phyloP scores from a whole-genome alignment of 2,113 vertebrate genomes.

The Malurus alboscapulatus region DNA sequence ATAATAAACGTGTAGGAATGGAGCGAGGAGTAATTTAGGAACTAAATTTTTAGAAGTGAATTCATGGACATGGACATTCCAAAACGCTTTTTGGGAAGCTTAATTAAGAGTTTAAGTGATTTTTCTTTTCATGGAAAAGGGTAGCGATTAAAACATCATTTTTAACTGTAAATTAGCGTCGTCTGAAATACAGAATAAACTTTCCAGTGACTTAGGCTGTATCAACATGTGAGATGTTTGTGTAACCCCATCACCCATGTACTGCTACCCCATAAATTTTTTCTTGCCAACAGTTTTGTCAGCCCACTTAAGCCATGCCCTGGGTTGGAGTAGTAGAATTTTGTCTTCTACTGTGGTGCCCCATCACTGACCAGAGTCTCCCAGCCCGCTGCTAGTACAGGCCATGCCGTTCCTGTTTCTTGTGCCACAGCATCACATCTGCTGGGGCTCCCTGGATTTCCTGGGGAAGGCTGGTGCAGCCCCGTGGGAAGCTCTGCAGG shows the following conservation, averaged over 20 bases:
- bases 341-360: not conserved
- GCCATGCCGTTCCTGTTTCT: not conserved
- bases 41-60: not conserved
- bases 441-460: not conserved
- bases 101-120: not conserved
- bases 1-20: not conserved
- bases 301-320: not conserved
- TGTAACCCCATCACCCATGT: accelerated
- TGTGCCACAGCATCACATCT: accelerated
- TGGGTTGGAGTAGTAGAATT: not conserved
- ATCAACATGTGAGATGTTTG: not conserved
- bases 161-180: not conserved
- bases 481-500: not conserved
- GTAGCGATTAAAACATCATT: not conserved
- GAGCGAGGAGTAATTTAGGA: not conserved
- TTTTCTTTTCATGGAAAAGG: not conserved
- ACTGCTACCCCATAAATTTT: not conserved
- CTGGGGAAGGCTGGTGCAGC: not conserved
- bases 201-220: not conserved
- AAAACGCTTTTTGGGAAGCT: not conserved
- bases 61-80: not conserved
- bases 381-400: not conserved
- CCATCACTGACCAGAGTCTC: accelerated
- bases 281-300: not conserved
- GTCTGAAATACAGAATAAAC: not conserved